Percentiles rank a stretch among this genome's conserved stretches.
phyloP scores from a whole-genome alignment of 2,888 invertebrate species.

The Lucinisca nassula region DNA sequence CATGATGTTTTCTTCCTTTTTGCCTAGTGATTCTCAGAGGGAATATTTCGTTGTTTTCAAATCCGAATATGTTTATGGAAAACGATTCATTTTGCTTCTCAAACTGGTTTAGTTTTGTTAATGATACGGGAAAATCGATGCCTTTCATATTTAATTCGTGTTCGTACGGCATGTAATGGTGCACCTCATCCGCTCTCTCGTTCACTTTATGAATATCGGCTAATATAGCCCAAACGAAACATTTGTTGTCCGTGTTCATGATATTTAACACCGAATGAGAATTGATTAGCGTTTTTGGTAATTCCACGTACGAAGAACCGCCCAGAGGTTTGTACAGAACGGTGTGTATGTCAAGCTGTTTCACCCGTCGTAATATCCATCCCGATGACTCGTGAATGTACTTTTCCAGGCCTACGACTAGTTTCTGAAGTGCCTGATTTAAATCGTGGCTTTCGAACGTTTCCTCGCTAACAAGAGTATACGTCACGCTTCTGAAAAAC shows the following conservation, averaged over 20 bases:
- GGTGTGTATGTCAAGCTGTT: constrained; percentile 50
- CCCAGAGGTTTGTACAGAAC: constrained; percentile 35
- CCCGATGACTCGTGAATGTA: constrained; percentile 36
- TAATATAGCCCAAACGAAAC: constrained; percentile 41
- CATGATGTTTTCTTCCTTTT: constrained; percentile 40
- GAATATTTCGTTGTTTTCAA: constrained; percentile 52
- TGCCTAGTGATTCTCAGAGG: constrained; percentile 55
- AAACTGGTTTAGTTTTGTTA: too few relatives aligned
- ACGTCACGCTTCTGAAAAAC: constrained; percentile 47
- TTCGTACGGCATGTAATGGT: too few relatives aligned
- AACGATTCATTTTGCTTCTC: constrained; percentile 51
- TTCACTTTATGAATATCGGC: too few relatives aligned
- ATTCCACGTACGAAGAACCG: constrained; percentile 32
- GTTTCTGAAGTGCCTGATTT: constrained; percentile 50
- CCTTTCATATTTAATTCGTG: too few relatives aligned
- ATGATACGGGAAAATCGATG: too few relatives aligned
- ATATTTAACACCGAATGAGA: constrained; percentile 35
- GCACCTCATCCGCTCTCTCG: too few relatives aligned
- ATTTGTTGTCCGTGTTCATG: constrained; percentile 41
- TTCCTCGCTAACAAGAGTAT: constrained; percentile 17
- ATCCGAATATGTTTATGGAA: constrained; percentile 62
- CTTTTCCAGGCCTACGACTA: constrained; percentile 38
- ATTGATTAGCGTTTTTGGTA: constrained; percentile 35
- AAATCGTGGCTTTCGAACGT: constrained; percentile 26
- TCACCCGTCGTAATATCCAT: constrained; percentile 43